Evolutionary conservation across 2,797 vertebrate species (phyloP), one percentile per base, ranked within the genome.

Genomic region (Sciurus carolinensis): DNA sequence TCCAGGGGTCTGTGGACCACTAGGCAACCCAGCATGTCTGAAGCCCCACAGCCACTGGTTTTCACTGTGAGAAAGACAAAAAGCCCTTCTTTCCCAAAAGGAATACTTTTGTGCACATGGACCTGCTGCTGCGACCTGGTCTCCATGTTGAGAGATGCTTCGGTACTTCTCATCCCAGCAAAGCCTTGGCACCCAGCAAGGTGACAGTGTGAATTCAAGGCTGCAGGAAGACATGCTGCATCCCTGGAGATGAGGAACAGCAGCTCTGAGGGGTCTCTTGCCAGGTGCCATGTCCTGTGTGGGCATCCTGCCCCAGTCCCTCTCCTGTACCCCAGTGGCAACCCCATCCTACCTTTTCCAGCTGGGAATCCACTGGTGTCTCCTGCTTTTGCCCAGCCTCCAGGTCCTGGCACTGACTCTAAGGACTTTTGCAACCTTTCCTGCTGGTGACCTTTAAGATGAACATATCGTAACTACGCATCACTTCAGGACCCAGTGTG

Each of bases 361-460:
- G 20, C 44, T 83, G 39, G 86, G 75, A 94, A 75, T 28, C 18
- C 52, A 14, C 59, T 85, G 24, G 22, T 42, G 24, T 80, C 59
- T 90, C 47, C 62, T 88, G 59, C 36, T 85, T 91, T 91, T 64
- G 36, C 62, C 52, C 71, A 79, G 62, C 22, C 36, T 85, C 71
- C 10, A 72, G 67, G 17, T 54, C 94, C 57, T 0, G 17, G 64
- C 50, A 72, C 59, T 73, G n/a, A 44, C 52, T 93, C 24, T 92
- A 64, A 85, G 50, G 50, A 59, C 28, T 77, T 67, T 24, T 50
- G n/a, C 14, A 26, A 1, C 62, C 76, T 87, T 90, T 42, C 36
- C 76, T 87, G 81, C 75, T 52, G 47, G 20, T 36, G 39, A 75
- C 13, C 30, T 77, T 24, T 80, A 57, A 76, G 66, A n/a, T 28